A percentile compares a stretch with the other conserved stretches of the same genome.
Conservation (phyloP, 2,888 invertebrate species). For the Pheosia gnoma region DNA sequence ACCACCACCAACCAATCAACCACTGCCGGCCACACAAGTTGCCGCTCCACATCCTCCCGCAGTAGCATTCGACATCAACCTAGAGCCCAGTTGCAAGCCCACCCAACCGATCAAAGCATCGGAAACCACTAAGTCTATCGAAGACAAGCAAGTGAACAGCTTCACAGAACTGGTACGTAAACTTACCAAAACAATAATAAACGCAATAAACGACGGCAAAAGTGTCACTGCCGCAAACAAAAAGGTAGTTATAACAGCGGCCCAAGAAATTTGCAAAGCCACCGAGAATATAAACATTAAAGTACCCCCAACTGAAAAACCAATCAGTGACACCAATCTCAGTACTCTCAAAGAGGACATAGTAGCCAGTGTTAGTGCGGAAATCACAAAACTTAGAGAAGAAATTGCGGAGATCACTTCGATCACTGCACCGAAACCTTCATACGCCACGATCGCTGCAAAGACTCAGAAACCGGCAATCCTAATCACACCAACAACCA, state of each 20-base stretch:
- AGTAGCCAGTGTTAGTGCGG: background rate
- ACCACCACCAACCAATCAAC: too few species aligned
- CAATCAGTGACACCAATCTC: too few species aligned
- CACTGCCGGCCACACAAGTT: too few species aligned
- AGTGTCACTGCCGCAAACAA: background rate
- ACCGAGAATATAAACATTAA: background rate
- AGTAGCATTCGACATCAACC: too few species aligned
- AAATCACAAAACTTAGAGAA: background rate
- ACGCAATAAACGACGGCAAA: background rate
- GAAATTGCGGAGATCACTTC: background rate
- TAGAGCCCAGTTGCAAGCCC: too few species aligned
- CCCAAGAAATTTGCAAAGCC: background rate
- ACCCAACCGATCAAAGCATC: too few species aligned
- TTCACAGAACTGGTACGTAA: background rate
- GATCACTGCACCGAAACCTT: background rate
- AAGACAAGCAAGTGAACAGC: too few species aligned
- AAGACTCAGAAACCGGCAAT: background rate
- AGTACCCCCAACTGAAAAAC: background rate
- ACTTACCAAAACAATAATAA: background rate
- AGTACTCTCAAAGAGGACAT: background rate
- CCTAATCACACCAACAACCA: background rate
- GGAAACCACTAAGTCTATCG: too few species aligned
- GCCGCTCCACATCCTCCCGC: too few species aligned
- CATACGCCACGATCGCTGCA: too few species aligned
- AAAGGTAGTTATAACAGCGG: background rate